phyloP scores from a whole-genome alignment of 1,140 invertebrate species.

The Pachyrhynchus sulphureomaculatus region DNA sequence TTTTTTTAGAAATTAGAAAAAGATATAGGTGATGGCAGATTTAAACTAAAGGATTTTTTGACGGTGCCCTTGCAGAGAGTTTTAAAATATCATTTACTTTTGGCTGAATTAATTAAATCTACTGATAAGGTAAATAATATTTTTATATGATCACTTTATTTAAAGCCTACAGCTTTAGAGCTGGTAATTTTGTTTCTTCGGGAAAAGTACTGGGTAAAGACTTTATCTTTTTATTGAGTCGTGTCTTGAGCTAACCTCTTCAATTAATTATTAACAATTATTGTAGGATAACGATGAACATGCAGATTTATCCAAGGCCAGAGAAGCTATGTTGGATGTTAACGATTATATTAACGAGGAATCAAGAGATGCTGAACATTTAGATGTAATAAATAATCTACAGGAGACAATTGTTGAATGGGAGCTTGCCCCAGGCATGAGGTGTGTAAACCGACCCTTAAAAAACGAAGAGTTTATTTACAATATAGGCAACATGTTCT shows the following conservation, averaged over 20 bases:
- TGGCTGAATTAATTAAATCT: constrained; percentile 90
- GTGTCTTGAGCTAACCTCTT: no score
- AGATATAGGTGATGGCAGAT: constrained; percentile 92
- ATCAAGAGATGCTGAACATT: constrained; percentile 92
- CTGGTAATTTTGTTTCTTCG: no score
- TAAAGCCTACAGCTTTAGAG: no score
- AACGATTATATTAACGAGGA: constrained; percentile 98
- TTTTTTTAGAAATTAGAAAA: constrained; percentile 81
- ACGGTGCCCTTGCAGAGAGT: constrained; percentile 98
- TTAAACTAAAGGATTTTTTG: constrained; percentile 90
- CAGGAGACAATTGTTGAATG: constrained; percentile 79
- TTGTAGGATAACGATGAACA: constrained; percentile 77
- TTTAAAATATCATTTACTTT: constrained; percentile 92
- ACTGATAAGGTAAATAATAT: constrained; percentile 71
- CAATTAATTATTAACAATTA: no score
- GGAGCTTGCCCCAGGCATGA: constrained; percentile 51
- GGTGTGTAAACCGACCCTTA: no score
- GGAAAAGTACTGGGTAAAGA: no score
- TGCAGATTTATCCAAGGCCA: constrained; percentile 77
- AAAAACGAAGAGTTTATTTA: no score
- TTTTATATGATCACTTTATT: no score
- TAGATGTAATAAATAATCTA: constrained; percentile 88
- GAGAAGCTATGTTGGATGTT: constrained; percentile 95
- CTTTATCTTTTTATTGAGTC: no score
- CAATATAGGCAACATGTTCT: no score